phyloP scores from a whole-genome alignment of 2,113 vertebrate species.

The Paramormyrops kingsleyae region DNA sequence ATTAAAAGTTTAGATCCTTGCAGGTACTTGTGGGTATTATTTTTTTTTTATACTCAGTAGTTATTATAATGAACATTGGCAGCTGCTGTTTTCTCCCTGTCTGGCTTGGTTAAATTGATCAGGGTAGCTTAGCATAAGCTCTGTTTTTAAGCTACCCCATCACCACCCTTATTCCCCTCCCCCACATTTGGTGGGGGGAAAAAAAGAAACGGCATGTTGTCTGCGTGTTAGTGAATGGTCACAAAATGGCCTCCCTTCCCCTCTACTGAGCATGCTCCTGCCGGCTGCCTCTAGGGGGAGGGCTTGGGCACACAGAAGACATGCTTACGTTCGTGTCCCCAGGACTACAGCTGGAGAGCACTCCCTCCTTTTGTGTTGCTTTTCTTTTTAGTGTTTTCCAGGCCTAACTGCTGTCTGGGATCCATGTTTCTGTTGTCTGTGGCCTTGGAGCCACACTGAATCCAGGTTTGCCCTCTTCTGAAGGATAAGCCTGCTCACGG shows the following conservation, averaged over 20 bases:
- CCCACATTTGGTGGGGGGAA: slow-evolving; percentile 45
- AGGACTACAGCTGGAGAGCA: background rate
- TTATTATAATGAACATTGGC: background rate
- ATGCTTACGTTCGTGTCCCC: background rate
- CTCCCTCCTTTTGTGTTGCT: background rate
- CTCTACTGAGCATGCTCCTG: slow-evolving; percentile 56
- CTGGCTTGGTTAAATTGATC: background rate
- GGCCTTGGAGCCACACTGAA: background rate
- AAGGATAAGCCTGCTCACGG: background rate
- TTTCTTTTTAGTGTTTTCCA: background rate
- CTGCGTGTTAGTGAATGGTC: slow-evolving; percentile 71
- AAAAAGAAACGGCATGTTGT: slow-evolving; percentile 42
- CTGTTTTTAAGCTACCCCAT: background rate
- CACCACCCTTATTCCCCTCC: slow-evolving; percentile 23
- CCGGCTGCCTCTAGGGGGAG: slow-evolving; percentile 71
- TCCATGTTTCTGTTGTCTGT: background rate
- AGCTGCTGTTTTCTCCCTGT: background rate
- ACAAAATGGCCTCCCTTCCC: slow-evolving; percentile 67
- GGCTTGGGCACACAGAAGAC: slow-evolving; percentile 31
- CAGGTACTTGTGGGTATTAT: background rate
- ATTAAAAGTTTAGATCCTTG: background rate
- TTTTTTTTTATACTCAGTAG: background rate
- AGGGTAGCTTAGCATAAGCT: background rate
- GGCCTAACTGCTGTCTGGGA: background rate
- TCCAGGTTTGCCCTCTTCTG: background rate